A percentile compares a stretch with the other conserved stretches of the same genome.
Evolutionary conservation across 2,797 vertebrate species (phyloP).

Genomic region (Neostethus bicornis): DNA sequence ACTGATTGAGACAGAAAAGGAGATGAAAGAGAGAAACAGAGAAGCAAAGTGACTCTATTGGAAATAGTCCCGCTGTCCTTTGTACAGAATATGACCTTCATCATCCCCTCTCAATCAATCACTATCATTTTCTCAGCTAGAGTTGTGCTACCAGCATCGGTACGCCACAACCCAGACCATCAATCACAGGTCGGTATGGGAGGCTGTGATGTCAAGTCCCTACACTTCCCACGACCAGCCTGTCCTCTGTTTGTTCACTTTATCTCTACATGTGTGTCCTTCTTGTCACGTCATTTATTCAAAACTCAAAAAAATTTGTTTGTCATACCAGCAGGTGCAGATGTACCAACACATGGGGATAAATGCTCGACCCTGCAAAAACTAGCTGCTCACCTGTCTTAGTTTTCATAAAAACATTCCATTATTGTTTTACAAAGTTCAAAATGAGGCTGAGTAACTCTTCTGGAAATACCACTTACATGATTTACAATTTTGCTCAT

Average conservation of each 20-base stretch:
- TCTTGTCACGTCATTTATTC: conserved; percentile 30
- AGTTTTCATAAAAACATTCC: too few species aligned
- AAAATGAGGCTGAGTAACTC: too few species aligned
- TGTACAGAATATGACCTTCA: conserved; percentile 57
- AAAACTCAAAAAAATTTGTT: too few species aligned
- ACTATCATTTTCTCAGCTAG: conserved; percentile 52
- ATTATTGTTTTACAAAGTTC: too few species aligned
- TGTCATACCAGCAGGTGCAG: too few species aligned
- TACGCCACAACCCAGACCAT: conserved; percentile 38
- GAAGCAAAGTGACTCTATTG: conserved; percentile 37
- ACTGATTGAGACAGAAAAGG: conserved; percentile 27
- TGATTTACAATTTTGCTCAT: too few species aligned
- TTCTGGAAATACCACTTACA: too few species aligned
- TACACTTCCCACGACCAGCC: not conserved
- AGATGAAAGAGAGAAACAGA: conserved; percentile 36
- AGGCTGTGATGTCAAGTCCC: conserved; percentile 25
- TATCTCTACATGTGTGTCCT: conserved; percentile 17
- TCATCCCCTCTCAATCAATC: conserved; percentile 54
- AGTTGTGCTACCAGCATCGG: conserved; percentile 51
- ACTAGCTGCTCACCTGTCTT: too few species aligned
- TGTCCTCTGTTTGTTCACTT: conserved; percentile 8
- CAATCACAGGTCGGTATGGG: conserved; percentile 19
- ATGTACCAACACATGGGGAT: too few species aligned
- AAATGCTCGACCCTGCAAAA: too few species aligned
- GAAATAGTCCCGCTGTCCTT: conserved; percentile 44